A percentile compares a stretch with the other conserved stretches of the same genome.
Conservation (phyloP, 2,797 vertebrate genomes). For the Mycteria americana region DNA sequence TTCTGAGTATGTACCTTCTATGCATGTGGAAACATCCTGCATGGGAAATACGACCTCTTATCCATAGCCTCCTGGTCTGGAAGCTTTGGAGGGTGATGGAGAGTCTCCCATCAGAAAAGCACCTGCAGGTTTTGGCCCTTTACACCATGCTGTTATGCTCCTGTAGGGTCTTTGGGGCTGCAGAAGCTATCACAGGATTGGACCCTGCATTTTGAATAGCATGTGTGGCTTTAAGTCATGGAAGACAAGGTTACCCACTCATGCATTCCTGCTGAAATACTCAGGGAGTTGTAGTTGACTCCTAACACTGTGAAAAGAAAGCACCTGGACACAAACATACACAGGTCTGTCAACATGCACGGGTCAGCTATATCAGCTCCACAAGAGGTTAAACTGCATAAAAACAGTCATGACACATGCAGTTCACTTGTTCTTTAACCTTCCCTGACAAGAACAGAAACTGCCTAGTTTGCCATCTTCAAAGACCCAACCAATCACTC, state of each 20-base stretch:
- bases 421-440: neutral
- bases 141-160: neutral
- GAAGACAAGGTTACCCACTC: neutral
- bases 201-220: neutral
- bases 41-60: neutral
- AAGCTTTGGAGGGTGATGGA: neutral
- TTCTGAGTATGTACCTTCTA: neutral
- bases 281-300: neutral
- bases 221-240: neutral
- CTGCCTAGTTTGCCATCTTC: neutral
- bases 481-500: neutral
- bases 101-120: neutral
- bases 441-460: neutral
- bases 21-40: neutral
- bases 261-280: neutral
- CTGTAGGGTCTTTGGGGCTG: neutral
- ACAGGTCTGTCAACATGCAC: neutral
- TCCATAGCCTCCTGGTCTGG: neutral
- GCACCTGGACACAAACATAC: neutral
- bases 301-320: neutral
- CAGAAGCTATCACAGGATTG: neutral
- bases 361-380: neutral
- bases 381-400: neutral
- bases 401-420: rapidly evolving
- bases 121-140: neutral